A percentile compares a stretch with the other conserved stretches of the same genome.
Conservation (phyloP, 1,140 invertebrate species). For the Microvelia longipes region DNA sequence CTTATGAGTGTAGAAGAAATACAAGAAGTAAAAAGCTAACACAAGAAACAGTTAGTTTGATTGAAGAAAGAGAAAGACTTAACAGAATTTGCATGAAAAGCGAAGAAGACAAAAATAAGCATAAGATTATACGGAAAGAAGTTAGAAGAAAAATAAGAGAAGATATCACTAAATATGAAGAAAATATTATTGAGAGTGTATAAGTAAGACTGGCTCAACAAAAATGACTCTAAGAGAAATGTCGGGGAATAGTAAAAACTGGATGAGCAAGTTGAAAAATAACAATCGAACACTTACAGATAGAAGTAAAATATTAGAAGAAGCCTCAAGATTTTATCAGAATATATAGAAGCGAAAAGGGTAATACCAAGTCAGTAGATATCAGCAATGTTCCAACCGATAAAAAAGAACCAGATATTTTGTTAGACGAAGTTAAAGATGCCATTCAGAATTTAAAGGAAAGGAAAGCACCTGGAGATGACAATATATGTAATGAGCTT, state of each 20-base stretch:
- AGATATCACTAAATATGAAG: neutral
- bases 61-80: neutral
- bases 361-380: neutral
- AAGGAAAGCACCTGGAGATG: neutral
- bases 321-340: neutral
- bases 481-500: neutral
- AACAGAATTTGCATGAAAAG: neutral
- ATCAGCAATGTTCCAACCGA: neutral
- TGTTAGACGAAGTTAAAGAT: neutral
- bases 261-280: neutral
- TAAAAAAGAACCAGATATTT: neutral
- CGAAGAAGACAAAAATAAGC: neutral
- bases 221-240: constrained; percentile 2
- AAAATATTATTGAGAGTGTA: neutral
- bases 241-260: neutral
- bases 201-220: neutral
- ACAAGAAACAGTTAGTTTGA: neutral
- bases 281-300: neutral
- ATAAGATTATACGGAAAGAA: neutral
- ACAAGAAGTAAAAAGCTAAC: neutral
- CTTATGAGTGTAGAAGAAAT: neutral
- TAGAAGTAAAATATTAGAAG: neutral
- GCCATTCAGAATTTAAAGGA: neutral
- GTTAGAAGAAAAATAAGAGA: neutral
- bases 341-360: neutral